Conservation (phyloP, 2,113 vertebrate species). For the Formicarius rufipectus region DNA sequence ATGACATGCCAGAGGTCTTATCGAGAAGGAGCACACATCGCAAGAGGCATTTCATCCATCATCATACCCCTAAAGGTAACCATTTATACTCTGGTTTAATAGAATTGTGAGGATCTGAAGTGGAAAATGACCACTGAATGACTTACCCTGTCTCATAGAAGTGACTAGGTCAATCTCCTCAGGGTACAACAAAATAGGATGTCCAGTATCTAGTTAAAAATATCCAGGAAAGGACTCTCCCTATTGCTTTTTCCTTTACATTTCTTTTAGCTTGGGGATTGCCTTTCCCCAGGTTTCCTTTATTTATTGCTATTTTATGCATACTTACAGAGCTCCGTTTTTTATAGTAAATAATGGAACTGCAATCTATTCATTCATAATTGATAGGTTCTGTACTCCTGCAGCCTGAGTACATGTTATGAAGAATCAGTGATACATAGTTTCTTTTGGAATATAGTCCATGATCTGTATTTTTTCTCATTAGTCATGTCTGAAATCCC, state of each 20-base stretch:
- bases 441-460: slow-evolving; percentile 10
- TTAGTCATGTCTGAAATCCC: background rate
- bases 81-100: background rate
- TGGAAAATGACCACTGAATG: background rate
- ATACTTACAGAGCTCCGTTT: background rate
- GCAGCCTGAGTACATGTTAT: background rate
- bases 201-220: background rate
- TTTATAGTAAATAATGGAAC: slow-evolving; percentile 40
- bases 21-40: background rate
- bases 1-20: background rate
- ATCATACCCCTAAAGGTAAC: background rate
- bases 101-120: slow-evolving; percentile 2
- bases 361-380: slow-evolving; percentile 39
- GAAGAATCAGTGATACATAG: background rate
- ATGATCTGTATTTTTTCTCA: background rate
- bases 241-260: background rate
- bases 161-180: background rate
- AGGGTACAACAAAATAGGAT: background rate
- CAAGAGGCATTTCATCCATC: background rate
- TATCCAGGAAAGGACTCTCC: background rate
- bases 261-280: background rate
- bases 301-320: background rate
- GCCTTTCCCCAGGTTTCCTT: background rate
- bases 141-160: background rate
- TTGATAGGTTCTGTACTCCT: slow-evolving; percentile 11